Evolutionary conservation across 2,888 invertebrate genomes (phyloP).

Genomic region (Macropis europaea): DNA sequence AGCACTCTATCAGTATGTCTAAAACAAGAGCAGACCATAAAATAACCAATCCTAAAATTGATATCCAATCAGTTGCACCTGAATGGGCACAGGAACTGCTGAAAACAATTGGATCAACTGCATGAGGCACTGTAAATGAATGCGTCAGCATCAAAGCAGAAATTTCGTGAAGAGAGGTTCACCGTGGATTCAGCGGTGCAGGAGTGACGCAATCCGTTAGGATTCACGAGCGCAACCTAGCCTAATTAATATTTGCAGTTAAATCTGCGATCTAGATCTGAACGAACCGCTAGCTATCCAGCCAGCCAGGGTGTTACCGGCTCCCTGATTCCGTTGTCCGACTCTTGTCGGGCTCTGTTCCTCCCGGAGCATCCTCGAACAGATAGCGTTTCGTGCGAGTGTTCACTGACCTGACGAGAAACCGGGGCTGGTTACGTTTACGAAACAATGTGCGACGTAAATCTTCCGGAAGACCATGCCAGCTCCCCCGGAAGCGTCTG

Average conservation of each 20-base stretch:
- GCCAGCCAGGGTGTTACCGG: constrained; percentile 63
- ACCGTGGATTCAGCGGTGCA: background rate
- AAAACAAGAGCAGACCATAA: too few relatives aligned
- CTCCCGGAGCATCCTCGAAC: constrained; percentile 49
- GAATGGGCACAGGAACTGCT: too few relatives aligned
- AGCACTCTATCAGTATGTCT: too few relatives aligned
- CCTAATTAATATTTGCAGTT: constrained; percentile 71
- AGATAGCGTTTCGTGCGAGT: constrained; percentile 54
- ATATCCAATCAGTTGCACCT: too few relatives aligned
- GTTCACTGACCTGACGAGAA: constrained; percentile 60
- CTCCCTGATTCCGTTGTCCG: constrained; percentile 72
- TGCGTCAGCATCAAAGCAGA: too few relatives aligned
- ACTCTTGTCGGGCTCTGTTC: constrained; percentile 48
- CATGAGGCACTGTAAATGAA: too few relatives aligned
- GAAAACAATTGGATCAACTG: too few relatives aligned
- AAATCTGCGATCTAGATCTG: constrained; percentile 76
- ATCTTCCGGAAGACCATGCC: constrained; percentile 54
- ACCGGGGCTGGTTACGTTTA: constrained; percentile 49
- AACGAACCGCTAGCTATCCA: constrained; percentile 72
- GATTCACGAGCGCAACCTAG: constrained; percentile 54
- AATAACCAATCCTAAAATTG: too few relatives aligned
- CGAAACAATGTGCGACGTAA: constrained; percentile 55
- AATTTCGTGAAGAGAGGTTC: constrained; percentile 8
- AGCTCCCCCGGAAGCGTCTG: constrained; percentile 44
- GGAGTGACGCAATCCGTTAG: constrained; percentile 58